Base-by-base conservation (phyloP, 2,888 invertebrate genomes). In the Strigamia transsilvanica region DNA sequence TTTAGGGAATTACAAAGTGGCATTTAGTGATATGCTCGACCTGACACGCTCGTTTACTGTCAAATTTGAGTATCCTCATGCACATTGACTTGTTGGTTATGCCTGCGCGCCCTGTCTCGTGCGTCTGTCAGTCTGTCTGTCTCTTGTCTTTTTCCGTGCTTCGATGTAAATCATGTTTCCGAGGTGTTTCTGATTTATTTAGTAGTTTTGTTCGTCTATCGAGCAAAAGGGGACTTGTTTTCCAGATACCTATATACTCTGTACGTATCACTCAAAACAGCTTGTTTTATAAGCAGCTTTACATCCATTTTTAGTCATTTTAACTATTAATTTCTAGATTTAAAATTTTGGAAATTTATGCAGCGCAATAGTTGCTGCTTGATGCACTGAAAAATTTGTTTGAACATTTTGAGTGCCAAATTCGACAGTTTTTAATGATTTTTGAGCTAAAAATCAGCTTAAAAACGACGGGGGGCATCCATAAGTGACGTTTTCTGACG, bases 11-110 rank as follows among this genome's bases (percentile, higher is more conserved):
- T 81, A 81, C 81, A 81, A 81, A 81, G 42, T 81, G 81, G 81
- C 81, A 81, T 81, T 81, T 81, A 81, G 81, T 66, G 81, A 81
- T 81, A 81, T 34, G 27, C 41, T n/a, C 23, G 66, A 66, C 81
- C 81, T 81, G 81, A 81, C 81, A 81, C 34, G 81, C 81, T 81
- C 81, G 81, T 81, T 81, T 81, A 81, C 32, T 81, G 81, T 81
- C 81, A 81, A 81, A 81, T 81, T 81, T 81, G 81, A 80, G 80
- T 51, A 46, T 46, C 46, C 46, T 46, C 46, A 46, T 46, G 46
- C 46, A 46, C 46, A 46, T 46, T 46, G 46, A 46, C 46, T 46
- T 46, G 46, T 46, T 46, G 46, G 46, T 46, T 46, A 46, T 46
- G 46, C 46, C 46, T 46, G 46, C 46, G 46, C n/a, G 7, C 46